Conservation (phyloP, 2,888 invertebrate genomes). For the Megalurothrips usitatus region DNA sequence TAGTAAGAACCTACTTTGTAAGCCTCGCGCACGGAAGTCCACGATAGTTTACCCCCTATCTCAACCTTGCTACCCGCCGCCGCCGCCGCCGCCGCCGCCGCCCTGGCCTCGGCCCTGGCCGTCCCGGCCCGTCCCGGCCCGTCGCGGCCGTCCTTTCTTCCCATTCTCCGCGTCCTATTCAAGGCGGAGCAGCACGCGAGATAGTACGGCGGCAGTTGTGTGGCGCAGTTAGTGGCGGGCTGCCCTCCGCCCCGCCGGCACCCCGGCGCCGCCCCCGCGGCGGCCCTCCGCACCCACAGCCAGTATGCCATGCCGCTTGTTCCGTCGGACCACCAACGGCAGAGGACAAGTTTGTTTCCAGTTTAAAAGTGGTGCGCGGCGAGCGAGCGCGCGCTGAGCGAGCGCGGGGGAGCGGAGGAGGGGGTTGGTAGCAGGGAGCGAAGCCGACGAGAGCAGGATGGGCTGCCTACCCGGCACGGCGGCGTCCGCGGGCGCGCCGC, state of each 20-base stretch:
- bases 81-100: background rate
- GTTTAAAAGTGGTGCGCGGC: no score
- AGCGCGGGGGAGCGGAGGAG: background rate
- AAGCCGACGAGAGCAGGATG: background rate
- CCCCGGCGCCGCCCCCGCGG: background rate
- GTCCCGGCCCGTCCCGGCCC: no score
- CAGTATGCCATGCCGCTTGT: background rate
- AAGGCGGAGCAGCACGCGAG: conserved; percentile 3
- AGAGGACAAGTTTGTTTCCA: background rate
- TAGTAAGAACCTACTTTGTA: conserved; percentile 20
- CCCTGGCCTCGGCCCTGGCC: background rate
- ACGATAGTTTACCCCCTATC: conserved; percentile 17
- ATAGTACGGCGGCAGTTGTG: background rate
- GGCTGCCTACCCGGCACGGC: background rate
- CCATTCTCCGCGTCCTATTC: conserved; percentile 7
- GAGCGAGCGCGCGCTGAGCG: no score
- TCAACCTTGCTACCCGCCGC: background rate
- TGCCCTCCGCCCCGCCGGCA: no score
- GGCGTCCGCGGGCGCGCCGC: background rate
- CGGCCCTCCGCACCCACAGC: background rate
- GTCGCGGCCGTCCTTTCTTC: conserved; percentile 2
- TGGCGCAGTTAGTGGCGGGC: background rate
- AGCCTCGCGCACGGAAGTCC: conserved; percentile 4
- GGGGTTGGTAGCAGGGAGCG: background rate
- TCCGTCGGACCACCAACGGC: no score